Evolutionary conservation across 2,888 invertebrate species (phyloP), one percentile per base, ranked within the genome.

Genomic region (Orthosia cruda): DNA sequence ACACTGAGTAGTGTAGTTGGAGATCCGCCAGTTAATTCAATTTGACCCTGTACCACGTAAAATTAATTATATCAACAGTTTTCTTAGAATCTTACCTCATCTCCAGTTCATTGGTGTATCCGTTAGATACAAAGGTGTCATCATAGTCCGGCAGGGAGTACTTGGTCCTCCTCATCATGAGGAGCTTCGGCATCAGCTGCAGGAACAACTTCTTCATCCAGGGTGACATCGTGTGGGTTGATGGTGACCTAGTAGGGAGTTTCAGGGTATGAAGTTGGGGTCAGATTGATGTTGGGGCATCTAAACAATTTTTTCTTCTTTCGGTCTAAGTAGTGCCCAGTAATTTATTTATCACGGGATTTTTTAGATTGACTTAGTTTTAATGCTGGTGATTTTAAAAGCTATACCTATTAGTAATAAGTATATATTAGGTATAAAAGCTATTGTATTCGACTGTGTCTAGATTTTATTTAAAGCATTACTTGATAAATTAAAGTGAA

Each of bases 171-270:
- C 99, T 97, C 98, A 99, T 99, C 97, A 99, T 98, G 89, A 99
- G 97, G 45, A 99, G 94, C 86, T 98, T 98, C 0, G 99, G 99
- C 98, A 99, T 98, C 91, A 98, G 98, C 91, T 99, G 98, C n/a
- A 99, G 97, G 94, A 99, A 99, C 80, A 99, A 96, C 90, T 98
- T 98, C 89, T 98, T 98, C 90, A 99, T 98, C 97, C 98, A 98
- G 0, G 98, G 98, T 0, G 99, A 98, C 99, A 99, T 99, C 88
- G 98, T 98, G 94, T 99, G 99, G 0, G 99, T 99, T 7, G 99
- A 98, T 23, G 99, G 99, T 0, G 99, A 99, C 93, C 99, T 98
- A 92, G 11, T 23, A 12, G 50, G 7, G 87, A 81, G 85, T 81
- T 77, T 32, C 12, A 69, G 15, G 40, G 18, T 4, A 76, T 75